phyloP scores from a whole-genome alignment of 2,888 invertebrate genomes.

The Epistrophe eligans region DNA sequence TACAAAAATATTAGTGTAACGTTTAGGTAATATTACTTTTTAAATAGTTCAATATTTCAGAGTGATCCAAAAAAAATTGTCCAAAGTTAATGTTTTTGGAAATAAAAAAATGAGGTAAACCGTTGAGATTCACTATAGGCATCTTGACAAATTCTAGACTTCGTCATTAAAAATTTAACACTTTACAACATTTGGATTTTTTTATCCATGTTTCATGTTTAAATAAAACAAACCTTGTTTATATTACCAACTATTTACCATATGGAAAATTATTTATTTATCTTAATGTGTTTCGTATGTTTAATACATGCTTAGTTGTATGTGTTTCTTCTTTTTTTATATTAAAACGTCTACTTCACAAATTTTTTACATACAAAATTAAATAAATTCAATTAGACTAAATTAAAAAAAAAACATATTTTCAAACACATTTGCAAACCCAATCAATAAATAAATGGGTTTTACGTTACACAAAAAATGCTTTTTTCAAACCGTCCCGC shows the following conservation, averaged over 20 bases:
- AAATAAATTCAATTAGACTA: slow-evolving; percentile 51
- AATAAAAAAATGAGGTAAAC: too few species aligned
- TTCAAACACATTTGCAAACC: slow-evolving; percentile 28
- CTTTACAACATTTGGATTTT: too few species aligned
- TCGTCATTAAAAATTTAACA: too few species aligned
- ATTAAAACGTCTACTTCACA: slow-evolving; percentile 46
- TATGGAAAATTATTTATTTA: slow-evolving; percentile 67
- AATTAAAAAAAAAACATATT: slow-evolving; percentile 30
- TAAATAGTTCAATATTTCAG: too few species aligned
- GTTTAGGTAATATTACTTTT: too few species aligned
- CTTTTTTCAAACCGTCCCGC: background rate
- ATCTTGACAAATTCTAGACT: too few species aligned
- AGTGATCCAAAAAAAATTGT: too few species aligned
- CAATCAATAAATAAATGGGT: background rate
- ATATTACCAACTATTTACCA: slow-evolving; percentile 69
- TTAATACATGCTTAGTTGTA: slow-evolving; percentile 15
- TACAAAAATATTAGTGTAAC: too few species aligned
- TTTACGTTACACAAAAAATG: slow-evolving; percentile 16
- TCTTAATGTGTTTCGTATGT: slow-evolving; percentile 40
- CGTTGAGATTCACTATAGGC: too few species aligned
- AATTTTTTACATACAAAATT: slow-evolving; percentile 44
- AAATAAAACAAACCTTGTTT: slow-evolving; percentile 20
- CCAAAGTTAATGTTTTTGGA: too few species aligned
- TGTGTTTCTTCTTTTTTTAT: slow-evolving; percentile 36
- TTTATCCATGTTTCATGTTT: background rate